Percentiles rank a stretch among this genome's conserved stretches.
phyloP scores from a whole-genome alignment of 2,113 vertebrate species.

The Actinemys pallida region DNA sequence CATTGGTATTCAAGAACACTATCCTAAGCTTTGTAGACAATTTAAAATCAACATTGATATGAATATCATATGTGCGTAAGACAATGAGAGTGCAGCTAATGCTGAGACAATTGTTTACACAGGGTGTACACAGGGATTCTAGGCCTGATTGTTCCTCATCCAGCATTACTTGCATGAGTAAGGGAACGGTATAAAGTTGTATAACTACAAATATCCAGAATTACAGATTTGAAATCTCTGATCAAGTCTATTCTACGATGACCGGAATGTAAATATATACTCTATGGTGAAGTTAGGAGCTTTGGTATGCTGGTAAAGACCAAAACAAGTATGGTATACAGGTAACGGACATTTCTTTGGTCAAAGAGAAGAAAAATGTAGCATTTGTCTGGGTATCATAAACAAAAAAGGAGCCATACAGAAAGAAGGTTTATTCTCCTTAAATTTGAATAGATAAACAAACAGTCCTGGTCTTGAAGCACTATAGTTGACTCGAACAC shows the following conservation, averaged over 20 bases:
- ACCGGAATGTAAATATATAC: neutral
- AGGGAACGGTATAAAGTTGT: neutral
- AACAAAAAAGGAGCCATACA: neutral
- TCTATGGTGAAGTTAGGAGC: neutral
- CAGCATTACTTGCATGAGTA: neutral
- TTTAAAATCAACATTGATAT: neutral
- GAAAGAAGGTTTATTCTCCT: neutral
- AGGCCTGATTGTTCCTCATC: neutral
- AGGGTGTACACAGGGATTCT: neutral
- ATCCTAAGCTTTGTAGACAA: neutral
- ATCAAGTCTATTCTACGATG: neutral
- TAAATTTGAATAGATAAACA: neutral
- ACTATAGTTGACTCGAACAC: neutral
- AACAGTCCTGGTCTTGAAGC: neutral
- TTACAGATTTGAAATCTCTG: neutral
- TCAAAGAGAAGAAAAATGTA: neutral
- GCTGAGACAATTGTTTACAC: neutral
- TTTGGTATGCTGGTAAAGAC: neutral
- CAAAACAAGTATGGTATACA: neutral
- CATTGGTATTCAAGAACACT: neutral
- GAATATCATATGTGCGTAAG: neutral
- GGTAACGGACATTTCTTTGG: neutral
- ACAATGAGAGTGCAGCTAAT: neutral
- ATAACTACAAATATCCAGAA: neutral
- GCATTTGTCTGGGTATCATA: neutral